Base-by-base conservation (phyloP, 2,888 invertebrate genomes). In the Tenthredo mesomela region DNA sequence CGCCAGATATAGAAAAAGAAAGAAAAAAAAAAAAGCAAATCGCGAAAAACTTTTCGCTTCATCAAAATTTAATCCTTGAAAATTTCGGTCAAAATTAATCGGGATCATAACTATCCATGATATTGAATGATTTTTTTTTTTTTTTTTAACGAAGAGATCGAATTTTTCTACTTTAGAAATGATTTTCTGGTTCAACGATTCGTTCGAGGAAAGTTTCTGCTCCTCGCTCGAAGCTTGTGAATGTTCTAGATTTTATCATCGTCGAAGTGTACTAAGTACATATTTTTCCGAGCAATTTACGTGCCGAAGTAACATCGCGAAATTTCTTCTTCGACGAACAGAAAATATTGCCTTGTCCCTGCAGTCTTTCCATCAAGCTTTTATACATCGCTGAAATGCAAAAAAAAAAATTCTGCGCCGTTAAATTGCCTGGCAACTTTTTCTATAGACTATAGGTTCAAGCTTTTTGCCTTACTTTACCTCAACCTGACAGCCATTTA, bases 351-450 rank as follows among this genome's bases (percentile, higher is more conserved):
- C 25, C 73, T 47, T 33, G 18, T 15, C 33, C 12, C 33, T 6
- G 18, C 18, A 29, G 67, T 25, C 18, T 33, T 67, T 33, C 33
- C 33, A 18, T 33, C 33, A 33, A 67, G 67, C 67, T 67, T 67
- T 67, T 33, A 33, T 33, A 33, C 18, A 2, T 18, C 33, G 29
- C 18, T 33, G 33, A 33, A 33, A 33, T 29, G 4, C 2, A 33
- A 33, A 33, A 4, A 33, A 33, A 67, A 67, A 67, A 33, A 18
- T 33, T 9, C 15, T 33, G 6, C 18, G 33, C 33, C 18, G 67
- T 43, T 73, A 73, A 43, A 73, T 73, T 73, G n/a, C 71, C 71
- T 43, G 43, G 67, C 33, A 67, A 67, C 33, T 54, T 54, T 54
- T 54, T n/a, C n/a, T 54, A n/a, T 18, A 6, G 18, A 3, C n/a